Evolutionary conservation across 2,113 vertebrate species (phyloP).

Genomic region (Albula goreensis): DNA sequence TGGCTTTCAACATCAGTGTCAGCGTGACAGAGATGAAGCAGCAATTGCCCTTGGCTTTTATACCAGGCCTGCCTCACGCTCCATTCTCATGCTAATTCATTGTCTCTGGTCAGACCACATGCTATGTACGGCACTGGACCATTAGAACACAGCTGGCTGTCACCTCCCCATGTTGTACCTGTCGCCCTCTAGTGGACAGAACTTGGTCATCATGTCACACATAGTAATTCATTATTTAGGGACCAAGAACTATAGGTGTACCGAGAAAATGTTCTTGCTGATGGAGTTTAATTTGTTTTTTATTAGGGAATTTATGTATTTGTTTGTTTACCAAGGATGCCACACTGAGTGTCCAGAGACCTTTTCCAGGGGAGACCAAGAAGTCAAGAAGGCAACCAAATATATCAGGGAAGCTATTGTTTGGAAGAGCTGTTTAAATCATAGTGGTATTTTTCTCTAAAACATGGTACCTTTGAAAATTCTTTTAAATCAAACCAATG

Average conservation of each 20-base stretch:
- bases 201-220: background rate
- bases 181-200: background rate
- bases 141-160: constrained; percentile 1
- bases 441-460: no score
- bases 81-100: constrained; percentile 64
- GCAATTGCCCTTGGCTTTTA: constrained; percentile 33
- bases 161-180: background rate
- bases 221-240: background rate
- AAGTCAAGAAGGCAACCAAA: no score
- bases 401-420: no score
- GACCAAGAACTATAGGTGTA: background rate
- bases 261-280: no score
- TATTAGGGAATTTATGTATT: no score
- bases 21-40: constrained; percentile 36
- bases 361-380: no score
- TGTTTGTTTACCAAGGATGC: no score
- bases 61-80: constrained; percentile 35
- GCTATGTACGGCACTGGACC: constrained; percentile 27
- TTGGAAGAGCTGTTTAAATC: no score
- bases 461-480: no score
- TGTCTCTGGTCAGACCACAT: background rate
- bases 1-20: constrained; percentile 14
- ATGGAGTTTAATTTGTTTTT: no score
- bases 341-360: no score
- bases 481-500: no score